Percentiles rank a stretch among this genome's conserved stretches.
phyloP scores from a whole-genome alignment of 2,888 invertebrate species.

The Andrena camellia region DNA sequence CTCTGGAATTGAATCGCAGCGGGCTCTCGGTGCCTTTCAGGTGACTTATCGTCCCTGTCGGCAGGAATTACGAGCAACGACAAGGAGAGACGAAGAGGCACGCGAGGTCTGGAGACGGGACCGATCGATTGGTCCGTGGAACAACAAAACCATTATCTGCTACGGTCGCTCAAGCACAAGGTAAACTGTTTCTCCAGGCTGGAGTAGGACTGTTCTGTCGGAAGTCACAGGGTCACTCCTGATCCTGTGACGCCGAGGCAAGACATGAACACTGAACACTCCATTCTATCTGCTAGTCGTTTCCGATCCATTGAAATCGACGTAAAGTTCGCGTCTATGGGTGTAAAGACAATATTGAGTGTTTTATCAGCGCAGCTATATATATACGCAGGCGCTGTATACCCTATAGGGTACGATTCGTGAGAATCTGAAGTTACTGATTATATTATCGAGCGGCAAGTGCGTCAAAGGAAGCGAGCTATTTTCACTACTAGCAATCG shows the following conservation, averaged over 20 bases:
- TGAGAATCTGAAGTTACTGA: not conserved
- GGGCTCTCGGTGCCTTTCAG: conserved; percentile 53
- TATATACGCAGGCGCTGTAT: not conserved
- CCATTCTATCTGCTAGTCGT: conserved; percentile 61
- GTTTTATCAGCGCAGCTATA: not conserved
- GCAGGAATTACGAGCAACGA: conserved; percentile 66
- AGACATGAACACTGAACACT: conserved; percentile 52
- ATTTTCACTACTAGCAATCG: too few relatives aligned
- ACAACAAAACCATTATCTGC: conserved; percentile 79
- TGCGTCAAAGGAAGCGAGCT: too few relatives aligned
- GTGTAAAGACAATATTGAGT: conserved; percentile 34
- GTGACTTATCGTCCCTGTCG: conserved; percentile 70
- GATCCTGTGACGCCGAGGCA: conserved; percentile 47
- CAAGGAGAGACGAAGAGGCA: conserved; percentile 55
- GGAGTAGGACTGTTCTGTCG: conserved; percentile 65
- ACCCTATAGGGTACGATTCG: not conserved
- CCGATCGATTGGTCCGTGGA: conserved; percentile 70
- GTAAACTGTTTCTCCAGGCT: conserved; percentile 70
- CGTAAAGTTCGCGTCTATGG: conserved; percentile 57
- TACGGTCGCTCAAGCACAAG: conserved; percentile 72
- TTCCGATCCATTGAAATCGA: conserved; percentile 68
- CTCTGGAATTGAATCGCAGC: conserved; percentile 34
- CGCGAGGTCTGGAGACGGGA: conserved; percentile 62
- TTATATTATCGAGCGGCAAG: too few relatives aligned
- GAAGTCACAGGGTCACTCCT: conserved; percentile 68